Conservation (phyloP, 2,888 invertebrate genomes). For the Tethea ocularis region DNA sequence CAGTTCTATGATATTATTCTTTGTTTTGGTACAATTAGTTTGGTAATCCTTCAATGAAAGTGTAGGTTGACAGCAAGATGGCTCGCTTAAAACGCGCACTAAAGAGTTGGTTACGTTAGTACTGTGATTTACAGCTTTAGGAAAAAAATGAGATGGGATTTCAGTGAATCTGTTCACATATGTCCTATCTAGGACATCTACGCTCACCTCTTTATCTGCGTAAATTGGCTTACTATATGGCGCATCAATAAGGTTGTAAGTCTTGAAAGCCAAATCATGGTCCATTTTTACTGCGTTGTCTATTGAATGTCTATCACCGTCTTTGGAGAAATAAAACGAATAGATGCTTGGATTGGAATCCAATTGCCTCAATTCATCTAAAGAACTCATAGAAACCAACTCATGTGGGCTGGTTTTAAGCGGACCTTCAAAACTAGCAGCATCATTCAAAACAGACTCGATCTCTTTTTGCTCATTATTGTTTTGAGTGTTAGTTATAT, state of each 20-base stretch:
- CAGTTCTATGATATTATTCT: conserved; percentile 32
- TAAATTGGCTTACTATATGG: conserved; percentile 24
- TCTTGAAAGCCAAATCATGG: background rate
- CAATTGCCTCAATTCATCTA: conserved; percentile 50
- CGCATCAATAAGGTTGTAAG: conserved; percentile 13
- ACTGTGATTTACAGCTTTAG: conserved; percentile 37
- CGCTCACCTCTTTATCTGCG: conserved; percentile 62
- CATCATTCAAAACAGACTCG: conserved; percentile 46
- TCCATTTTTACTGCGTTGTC: background rate
- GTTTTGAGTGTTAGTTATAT: conserved; percentile 34
- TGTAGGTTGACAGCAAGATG: conserved; percentile 52
- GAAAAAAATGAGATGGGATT: conserved; percentile 48
- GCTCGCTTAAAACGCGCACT: conserved; percentile 41
- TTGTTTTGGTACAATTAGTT: conserved; percentile 28
- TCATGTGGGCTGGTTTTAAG: conserved; percentile 35
- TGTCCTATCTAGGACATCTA: conserved; percentile 38
- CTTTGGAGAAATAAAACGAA: conserved; percentile 49
- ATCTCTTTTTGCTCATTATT: conserved; percentile 34
- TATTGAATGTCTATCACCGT: conserved; percentile 17
- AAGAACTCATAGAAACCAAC: conserved; percentile 49
- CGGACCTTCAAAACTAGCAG: conserved; percentile 33
- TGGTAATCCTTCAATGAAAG: conserved; percentile 43
- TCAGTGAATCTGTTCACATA: conserved; percentile 49
- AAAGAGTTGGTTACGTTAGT: conserved; percentile 48
- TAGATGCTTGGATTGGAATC: conserved; percentile 51